A percentile compares a stretch with the other conserved stretches of the same genome.
Conservation (phyloP, 2,888 invertebrate genomes). For the Athetis lepigone region DNA sequence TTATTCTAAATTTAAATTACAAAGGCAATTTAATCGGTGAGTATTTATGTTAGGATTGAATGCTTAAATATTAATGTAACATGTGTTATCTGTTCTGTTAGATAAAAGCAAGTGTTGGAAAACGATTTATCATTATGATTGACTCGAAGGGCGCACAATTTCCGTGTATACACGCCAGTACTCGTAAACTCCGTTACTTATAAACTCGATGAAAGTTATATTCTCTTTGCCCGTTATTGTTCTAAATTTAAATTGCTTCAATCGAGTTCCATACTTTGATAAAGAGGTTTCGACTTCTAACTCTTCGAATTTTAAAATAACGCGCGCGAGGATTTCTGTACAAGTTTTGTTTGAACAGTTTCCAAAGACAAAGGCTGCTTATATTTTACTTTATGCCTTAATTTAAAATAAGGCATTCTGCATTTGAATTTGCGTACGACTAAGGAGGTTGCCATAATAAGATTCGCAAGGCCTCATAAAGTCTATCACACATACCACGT, state of each 20-base stretch:
- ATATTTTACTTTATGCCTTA: too few species aligned
- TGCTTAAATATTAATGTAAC: conserved; percentile 33
- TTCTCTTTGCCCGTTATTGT: conserved; percentile 12
- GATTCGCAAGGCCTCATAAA: conserved; percentile 4
- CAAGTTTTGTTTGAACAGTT: too few species aligned
- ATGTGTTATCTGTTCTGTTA: conserved; percentile 31
- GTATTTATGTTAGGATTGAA: conserved; percentile 32
- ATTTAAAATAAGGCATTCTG: not conserved
- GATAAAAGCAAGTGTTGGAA: conserved; percentile 35
- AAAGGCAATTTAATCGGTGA: conserved; percentile 37
- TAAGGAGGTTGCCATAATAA: conserved; percentile 2
- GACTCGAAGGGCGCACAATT: conserved; percentile 47
- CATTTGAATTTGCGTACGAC: not conserved
- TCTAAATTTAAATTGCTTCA: conserved; percentile 12
- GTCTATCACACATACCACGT: not conserved
- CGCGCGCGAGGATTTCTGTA: too few species aligned
- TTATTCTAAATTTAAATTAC: conserved; percentile 32
- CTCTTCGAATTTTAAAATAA: too few species aligned
- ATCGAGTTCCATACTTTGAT: too few species aligned
- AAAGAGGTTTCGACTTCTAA: too few species aligned
- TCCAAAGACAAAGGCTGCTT: not conserved
- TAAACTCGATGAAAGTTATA: conserved; percentile 22
- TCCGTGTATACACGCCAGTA: conserved; percentile 50
- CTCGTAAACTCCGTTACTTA: conserved; percentile 40
- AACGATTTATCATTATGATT: conserved; percentile 50